Evolutionary conservation across 2,797 vertebrate species (phyloP), one percentile per base, ranked within the genome.

Genomic region (Periparus ater): DNA sequence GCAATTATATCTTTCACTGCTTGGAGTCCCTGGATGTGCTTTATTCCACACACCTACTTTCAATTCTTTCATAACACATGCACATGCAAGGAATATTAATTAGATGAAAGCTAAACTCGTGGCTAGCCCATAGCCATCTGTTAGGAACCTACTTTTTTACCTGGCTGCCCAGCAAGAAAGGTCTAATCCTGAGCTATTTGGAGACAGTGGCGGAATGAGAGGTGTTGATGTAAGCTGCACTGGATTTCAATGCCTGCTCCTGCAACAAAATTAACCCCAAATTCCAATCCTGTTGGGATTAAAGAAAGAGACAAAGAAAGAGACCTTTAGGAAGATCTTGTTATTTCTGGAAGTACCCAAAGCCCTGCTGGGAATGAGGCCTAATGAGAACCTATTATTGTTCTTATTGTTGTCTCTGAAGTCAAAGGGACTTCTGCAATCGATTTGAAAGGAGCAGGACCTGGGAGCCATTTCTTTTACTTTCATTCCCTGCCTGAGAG

Each of bases 361-460:
- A 93, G 85, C 91, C 95, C 95, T 18, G 94, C 96, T 95, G 96
- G 91, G 91, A 91, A 94, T 7, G 1, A 71, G 89, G 93, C 95
- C 95, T 97, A 96, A 97, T 97, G 95, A 96, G 91, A 93, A 94
- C 76, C 92, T 74, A 77, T 96, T 96, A 95, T 95, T 93, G 95
- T 95, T 92, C 77, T 55, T 89, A 95, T 94, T 96, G 96, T 95
- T 94, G 77, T 90, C 91, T 73, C 88, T 91, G 91, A 95, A 96
- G 95, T 97, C 88, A 96, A 89, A 93, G 86, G 68, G 80, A 61
- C 85, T 94, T 95, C 91, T 85, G 94, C 95, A 94, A 88, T 94
- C 30, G 57, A 88, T 94, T 96, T 96, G 93, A 97, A 96, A 94
- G 96, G 93, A 95, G 91, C 93, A 94, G 94, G 85, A 93, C 93